A percentile compares a stretch with the other conserved stretches of the same genome.
These are phyloP conservation scores for Drosophila repletoides DNA, from an alignment of 1,140 invertebrate species.

Conservation along the genomic window DNA sequence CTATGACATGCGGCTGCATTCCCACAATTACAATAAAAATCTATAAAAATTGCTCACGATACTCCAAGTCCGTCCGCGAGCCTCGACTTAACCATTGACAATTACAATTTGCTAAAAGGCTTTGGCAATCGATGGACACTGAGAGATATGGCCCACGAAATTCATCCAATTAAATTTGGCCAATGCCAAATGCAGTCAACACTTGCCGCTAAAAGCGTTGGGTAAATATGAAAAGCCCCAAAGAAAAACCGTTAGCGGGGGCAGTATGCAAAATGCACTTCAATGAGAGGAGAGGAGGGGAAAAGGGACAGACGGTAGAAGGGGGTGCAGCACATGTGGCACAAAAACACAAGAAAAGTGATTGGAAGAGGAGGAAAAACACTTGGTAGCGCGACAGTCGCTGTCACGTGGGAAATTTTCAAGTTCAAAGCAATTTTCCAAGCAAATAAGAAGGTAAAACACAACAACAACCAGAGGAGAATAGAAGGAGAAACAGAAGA, in stretches of 20 bases:
- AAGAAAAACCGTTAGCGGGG: conserved; percentile 49
- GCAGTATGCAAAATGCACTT: conserved; percentile 61
- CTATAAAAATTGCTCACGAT: conserved; percentile 28
- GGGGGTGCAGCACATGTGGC: conserved; percentile 44
- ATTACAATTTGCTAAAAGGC: conserved; percentile 45
- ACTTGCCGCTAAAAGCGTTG: conserved; percentile 37
- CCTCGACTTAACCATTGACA: too few species aligned
- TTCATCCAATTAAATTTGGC: conserved; percentile 56
- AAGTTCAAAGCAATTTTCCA: conserved; percentile 78
- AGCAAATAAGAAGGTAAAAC: conserved; percentile 16
- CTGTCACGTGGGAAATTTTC: conserved; percentile 78
- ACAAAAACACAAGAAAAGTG: conserved; percentile 30
- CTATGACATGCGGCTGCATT: too few species aligned
- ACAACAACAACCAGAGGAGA: conserved; percentile 11
- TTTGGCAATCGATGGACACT: conserved; percentile 13
- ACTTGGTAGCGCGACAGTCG: conserved; percentile 30
- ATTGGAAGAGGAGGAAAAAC: not conserved
- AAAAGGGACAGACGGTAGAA: not conserved
- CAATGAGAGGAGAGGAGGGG: conserved; percentile 7
- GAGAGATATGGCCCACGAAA: conserved; percentile 48
- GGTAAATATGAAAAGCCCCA: conserved; percentile 34
- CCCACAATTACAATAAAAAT: conserved; percentile 40
- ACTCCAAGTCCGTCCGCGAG: too few species aligned
- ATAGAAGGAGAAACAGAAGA: not conserved
- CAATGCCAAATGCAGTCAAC: conserved; percentile 36